Base-by-base conservation (phyloP, 2,797 vertebrate genomes). In the Garrulus glandarius region DNA sequence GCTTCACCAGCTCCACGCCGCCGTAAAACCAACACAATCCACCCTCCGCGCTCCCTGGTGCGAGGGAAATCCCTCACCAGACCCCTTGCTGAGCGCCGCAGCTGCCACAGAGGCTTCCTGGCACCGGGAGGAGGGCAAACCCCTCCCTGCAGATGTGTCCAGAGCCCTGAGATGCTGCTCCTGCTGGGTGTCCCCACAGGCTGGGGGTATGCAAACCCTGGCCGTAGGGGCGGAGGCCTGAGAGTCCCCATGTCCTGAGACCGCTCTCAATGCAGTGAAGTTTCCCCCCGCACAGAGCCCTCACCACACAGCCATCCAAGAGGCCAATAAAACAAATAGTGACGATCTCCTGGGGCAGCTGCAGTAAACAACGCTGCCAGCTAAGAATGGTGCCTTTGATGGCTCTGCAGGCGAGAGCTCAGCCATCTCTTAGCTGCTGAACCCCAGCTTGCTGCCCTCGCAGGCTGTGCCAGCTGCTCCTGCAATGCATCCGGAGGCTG, bases 311-410 rank as follows among this genome's bases (percentile, higher is more conserved):
- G 65, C 91, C 88, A 43, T 86, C 59, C 77, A 34, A 60, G 82
- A 90, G 85, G 63, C 94, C 16, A 37, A 79, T 94, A 87, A 94
- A 95, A 76, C 85, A 95, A 96, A 82, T 52, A 52, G 78, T 15
- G 59, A 56, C 75, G 36, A 11, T 92, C 94, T 96, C 95, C 80
- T 60, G 91, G 52, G 85, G 83, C 47, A 63, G 59, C 56, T 1
- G 20, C 74, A 56, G 30, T 89, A 84, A 76, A 90, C 76, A 64
- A 34, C 12, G 61, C 94, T 7, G 22, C 72, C 71, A 93, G 82
- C 87, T 65, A 82, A 63, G 87, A 90, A 90, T 44, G 44, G 74
- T 72, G 89, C 70, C 60, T 94, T 79, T 88, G 89, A 86, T 92
- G 83, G 85, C 77, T 94, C 87, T 78, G 32, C 80, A 90, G 82